These are phyloP conservation scores for Mus caroli DNA, from an alignment of 2,797 vertebrate species.

Conservation along the genomic window DNA sequence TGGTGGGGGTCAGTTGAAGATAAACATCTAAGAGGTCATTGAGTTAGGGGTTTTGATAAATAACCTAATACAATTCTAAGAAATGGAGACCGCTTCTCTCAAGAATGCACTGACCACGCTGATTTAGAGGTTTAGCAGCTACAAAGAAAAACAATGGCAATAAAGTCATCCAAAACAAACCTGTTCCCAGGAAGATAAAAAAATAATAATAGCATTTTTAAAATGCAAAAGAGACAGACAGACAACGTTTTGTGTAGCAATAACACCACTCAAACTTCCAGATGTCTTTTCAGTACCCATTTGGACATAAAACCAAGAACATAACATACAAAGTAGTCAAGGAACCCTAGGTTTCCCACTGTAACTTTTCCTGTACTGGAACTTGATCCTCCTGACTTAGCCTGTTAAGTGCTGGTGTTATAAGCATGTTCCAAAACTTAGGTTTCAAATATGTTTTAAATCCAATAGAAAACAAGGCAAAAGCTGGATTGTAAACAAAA, in stretches of 20 bases:
- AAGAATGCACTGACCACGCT: not conserved
- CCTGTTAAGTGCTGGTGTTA: not conserved
- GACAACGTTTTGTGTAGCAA: not conserved
- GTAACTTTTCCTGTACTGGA: no score
- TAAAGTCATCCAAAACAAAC: not conserved
- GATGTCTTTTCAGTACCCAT: not conserved
- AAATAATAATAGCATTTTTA: not conserved
- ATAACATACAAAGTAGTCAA: no score
- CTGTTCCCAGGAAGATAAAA: not conserved
- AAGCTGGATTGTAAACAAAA: not conserved
- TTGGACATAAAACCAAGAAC: not conserved
- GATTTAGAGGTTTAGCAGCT: not conserved
- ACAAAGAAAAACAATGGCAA: not conserved
- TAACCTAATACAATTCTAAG: not conserved
- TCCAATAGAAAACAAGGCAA: not conserved
- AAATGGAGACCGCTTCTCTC: not conserved
- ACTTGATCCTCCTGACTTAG: not conserved
- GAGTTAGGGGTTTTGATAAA: not conserved
- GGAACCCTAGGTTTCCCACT: not conserved
- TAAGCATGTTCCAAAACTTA: not conserved
- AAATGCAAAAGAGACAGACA: not conserved
- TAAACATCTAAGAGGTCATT: not conserved
- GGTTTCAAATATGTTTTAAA: not conserved
- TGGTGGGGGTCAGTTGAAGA: not conserved
- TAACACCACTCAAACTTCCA: not conserved